Evolutionary conservation across 1,140 invertebrate genomes (phyloP), one percentile per base, ranked within the genome.

Genomic region (Chironomus striatipennis): DNA sequence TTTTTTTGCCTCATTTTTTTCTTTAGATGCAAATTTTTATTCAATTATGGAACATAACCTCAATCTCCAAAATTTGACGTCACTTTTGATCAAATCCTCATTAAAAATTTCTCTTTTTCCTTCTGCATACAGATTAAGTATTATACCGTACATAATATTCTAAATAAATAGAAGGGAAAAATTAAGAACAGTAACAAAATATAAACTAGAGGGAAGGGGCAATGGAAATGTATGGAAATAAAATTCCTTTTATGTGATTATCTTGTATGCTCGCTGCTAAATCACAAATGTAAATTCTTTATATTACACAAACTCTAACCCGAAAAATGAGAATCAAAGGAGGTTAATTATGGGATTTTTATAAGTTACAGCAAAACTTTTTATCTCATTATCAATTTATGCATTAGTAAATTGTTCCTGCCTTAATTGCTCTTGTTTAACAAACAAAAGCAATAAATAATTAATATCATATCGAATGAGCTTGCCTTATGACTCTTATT

Each of bases 401-500:
- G 17, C 17, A 70, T 70, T 18, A 70, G 20, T 70, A 70, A 70
- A 18, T 70, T 34, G 24, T 34, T 34, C 24, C 24, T 34, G 24
- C 24, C 20, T 70, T 70, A 70, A 70, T 70, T 70, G 20, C 20
- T 20, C n/a, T 70, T 70, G 65, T 70, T 70, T 17, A 6, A 17
- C 65, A 70, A 70, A 70, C 65, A 70, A 70, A 70, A 70, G 65
- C 18, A 18, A 70, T 70, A 70, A 70, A 70, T 70, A 70, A 20
- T 70, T 70, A 70, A 70, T 70, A 70, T 34, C 24, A 34, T 34
- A 34, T 34, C 24, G 24, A 34, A 34, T 34, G 24, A 70, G 7
- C 18, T 70, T 18, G 47, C 47, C 47, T 57, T n/a, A 57, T 12
- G 9, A 12, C 9, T 12, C 9, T 12, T 8, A 57, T 57, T 57